A percentile compares a stretch with the other conserved stretches of the same genome.
phyloP scores from a whole-genome alignment of 2,888 invertebrate genomes.

The Punctoribates punctum region DNA sequence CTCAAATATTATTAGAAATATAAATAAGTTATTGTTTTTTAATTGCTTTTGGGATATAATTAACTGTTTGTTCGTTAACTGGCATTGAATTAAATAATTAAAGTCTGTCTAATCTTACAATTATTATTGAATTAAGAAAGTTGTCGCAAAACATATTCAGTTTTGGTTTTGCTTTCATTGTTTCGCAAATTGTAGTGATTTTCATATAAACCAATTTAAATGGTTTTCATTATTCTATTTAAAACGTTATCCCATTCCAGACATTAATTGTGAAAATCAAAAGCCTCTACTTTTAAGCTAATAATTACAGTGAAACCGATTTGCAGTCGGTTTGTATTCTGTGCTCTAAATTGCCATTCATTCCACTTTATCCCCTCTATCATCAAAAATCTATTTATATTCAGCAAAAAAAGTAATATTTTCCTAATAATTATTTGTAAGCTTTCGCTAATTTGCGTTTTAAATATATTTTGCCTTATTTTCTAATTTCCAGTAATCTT shows the following conservation, averaged over 20 bases:
- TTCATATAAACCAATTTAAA: no score
- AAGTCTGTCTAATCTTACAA: not conserved
- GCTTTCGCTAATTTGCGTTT: not conserved
- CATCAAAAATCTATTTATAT: not conserved
- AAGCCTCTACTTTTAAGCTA: no score
- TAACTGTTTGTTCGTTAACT: not conserved
- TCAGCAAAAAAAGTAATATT: not conserved
- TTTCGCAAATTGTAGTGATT: not conserved
- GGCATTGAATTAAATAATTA: conserved; percentile 22
- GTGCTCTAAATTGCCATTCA: not conserved
- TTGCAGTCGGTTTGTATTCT: not conserved
- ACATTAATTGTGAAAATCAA: no score
- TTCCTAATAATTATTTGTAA: not conserved
- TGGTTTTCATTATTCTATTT: no score
- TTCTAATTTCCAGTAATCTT: no score
- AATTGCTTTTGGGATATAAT: not conserved
- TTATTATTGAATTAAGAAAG: conserved; percentile 1
- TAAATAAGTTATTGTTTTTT: not conserved
- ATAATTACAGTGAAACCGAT: no score
- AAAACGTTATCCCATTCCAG: no score
- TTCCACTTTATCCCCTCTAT: not conserved
- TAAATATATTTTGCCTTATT: not conserved
- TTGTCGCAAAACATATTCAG: not conserved
- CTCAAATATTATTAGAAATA: not conserved
- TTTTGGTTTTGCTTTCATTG: not conserved